These are phyloP conservation scores for Dermolepida albohirtum DNA, from an alignment of 2,888 invertebrate genomes.

Conservation along the genomic window DNA sequence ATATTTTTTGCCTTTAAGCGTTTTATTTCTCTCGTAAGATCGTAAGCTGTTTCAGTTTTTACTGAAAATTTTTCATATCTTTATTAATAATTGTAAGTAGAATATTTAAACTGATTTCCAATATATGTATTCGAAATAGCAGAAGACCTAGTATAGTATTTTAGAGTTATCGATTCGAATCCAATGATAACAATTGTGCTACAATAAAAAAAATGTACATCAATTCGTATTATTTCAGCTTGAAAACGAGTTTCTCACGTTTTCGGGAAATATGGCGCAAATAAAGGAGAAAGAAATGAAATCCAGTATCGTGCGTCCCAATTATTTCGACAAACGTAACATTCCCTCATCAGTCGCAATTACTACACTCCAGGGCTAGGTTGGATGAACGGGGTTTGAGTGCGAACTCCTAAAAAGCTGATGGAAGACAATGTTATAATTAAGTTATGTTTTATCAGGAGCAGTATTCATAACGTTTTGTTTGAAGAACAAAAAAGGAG, in stretches of 20 bases:
- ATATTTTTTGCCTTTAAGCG: no score
- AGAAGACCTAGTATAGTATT: no score
- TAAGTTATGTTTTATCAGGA: slow-evolving; percentile 25
- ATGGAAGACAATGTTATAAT: slow-evolving; percentile 19
- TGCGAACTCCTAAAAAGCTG: neutral
- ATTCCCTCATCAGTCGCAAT: slow-evolving; percentile 1
- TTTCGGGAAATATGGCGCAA: neutral
- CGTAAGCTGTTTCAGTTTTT: slow-evolving; percentile 5
- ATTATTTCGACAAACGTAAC: slow-evolving; percentile 1
- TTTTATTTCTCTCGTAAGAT: no score
- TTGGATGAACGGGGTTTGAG: neutral
- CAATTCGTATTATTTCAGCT: neutral
- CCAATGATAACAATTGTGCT: neutral
- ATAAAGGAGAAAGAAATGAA: slow-evolving; percentile 1
- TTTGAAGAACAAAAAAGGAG: slow-evolving; percentile 17
- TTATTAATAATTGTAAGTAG: no score
- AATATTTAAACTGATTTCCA: no score
- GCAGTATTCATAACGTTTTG: slow-evolving; percentile 19
- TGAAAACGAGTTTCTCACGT: neutral
- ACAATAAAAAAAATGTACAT: neutral
- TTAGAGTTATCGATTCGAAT: no score
- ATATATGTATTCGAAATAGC: no score
- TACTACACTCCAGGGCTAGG: neutral
- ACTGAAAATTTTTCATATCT: no score
- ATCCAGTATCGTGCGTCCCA: neutral